phyloP scores from a whole-genome alignment of 2,113 vertebrate genomes.

The Neoarius graeffei region DNA sequence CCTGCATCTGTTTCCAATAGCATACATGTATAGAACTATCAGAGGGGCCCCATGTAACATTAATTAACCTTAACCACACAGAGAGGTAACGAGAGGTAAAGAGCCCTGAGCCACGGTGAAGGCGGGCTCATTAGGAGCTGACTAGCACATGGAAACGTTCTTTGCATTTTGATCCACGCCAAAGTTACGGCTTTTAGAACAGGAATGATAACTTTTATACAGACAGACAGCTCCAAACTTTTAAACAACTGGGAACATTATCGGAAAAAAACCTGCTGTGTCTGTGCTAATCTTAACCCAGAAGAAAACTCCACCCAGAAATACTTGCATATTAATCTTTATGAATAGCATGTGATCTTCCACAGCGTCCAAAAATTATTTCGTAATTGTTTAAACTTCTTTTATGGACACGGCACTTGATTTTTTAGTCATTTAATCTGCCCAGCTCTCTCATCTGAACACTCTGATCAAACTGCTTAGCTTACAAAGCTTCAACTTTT shows the following conservation, averaged over 20 bases:
- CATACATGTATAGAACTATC: constrained; percentile 23
- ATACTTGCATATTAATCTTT: background rate
- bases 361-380: background rate
- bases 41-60: constrained; percentile 45
- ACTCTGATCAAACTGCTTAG: background rate
- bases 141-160: constrained; percentile 53
- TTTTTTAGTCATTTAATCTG: background rate
- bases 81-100: constrained; percentile 42
- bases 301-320: background rate
- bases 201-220: constrained; percentile 27
- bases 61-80: constrained; percentile 48
- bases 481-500: background rate
- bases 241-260: background rate
- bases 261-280: background rate
- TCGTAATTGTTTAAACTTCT: background rate
- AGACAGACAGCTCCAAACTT: constrained; percentile 12
- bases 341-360: background rate
- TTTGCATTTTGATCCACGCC: constrained; percentile 22
- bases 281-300: too few relatives aligned
- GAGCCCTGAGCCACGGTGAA: constrained; percentile 39
- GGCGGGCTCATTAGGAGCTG: constrained; percentile 44
- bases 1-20: constrained; percentile 49
- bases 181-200: constrained; percentile 11
- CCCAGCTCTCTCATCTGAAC: background rate
- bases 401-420: background rate